phyloP scores from a whole-genome alignment of 2,113 vertebrate species.

The Barbus barbus region DNA sequence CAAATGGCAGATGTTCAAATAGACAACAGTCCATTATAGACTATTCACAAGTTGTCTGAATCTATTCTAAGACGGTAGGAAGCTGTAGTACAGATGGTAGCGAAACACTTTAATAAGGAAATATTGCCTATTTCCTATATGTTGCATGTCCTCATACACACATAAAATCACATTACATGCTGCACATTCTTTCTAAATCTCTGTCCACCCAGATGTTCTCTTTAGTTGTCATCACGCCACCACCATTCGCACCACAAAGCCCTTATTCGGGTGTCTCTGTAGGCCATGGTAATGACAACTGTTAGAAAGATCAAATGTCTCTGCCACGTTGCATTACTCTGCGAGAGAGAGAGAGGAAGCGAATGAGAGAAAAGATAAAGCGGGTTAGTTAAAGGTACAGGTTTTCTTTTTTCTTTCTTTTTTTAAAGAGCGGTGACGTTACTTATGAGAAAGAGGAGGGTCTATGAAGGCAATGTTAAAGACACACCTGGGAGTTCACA shows the following conservation, averaged over 20 bases:
- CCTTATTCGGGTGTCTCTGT: neutral
- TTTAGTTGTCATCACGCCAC: neutral
- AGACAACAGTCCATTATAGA: too few species aligned
- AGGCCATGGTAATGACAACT: neutral
- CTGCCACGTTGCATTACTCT: neutral
- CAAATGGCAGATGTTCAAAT: too few species aligned
- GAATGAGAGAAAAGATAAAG: neutral
- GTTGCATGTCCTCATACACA: neutral
- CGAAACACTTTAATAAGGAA: neutral
- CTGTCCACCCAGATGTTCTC: neutral
- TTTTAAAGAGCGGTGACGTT: slow-evolving; percentile 2
- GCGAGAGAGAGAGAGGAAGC: neutral
- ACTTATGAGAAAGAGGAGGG: slow-evolving; percentile 7
- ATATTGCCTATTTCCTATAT: neutral
- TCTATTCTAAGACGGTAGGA: too few species aligned
- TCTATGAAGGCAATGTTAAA: slow-evolving; percentile 27
- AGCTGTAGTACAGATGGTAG: too few species aligned
- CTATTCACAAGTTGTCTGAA: too few species aligned
- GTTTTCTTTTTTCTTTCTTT: neutral
- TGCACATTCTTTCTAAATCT: neutral
- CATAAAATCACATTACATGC: neutral
- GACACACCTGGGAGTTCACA: slow-evolving; percentile 45
- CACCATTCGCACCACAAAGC: neutral
- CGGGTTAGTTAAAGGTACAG: neutral
- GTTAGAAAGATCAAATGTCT: slow-evolving; percentile 7